Conservation (phyloP, 1,140 invertebrate species). For the Coptotermes formosanus region DNA sequence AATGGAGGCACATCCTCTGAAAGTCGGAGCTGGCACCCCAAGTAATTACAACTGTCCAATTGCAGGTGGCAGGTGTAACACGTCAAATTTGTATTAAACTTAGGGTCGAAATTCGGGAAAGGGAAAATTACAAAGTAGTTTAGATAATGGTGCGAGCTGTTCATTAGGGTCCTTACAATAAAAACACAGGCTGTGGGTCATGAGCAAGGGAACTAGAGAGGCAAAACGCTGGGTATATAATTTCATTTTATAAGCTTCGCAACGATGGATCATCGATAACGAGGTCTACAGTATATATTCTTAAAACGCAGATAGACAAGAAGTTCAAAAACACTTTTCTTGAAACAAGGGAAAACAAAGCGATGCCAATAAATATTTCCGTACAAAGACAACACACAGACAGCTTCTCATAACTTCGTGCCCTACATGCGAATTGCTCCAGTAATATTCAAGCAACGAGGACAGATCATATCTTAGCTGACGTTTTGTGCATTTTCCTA, state of each 20-base stretch:
- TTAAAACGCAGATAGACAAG: neutral
- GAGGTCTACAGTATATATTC: neutral
- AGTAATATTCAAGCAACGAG: too few relatives aligned
- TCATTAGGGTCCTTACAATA: neutral
- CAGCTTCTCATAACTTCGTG: too few relatives aligned
- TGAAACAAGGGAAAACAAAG: neutral
- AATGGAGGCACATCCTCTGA: neutral
- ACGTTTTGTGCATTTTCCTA: too few relatives aligned
- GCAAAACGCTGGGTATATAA: neutral
- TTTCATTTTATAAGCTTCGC: constrained; percentile 8
- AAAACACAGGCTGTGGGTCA: neutral
- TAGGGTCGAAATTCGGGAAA: neutral
- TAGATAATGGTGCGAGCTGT: neutral
- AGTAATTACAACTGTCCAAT: neutral
- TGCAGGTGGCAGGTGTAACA: neutral
- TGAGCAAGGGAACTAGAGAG: neutral
- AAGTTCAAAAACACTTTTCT: neutral
- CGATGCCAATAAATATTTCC: neutral
- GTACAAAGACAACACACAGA: neutral
- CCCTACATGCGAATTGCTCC: too few relatives aligned
- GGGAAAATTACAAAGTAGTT: neutral
- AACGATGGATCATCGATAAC: neutral
- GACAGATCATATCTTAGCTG: too few relatives aligned
- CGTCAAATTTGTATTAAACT: constrained; percentile 13
- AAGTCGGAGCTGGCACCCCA: neutral